Evolutionary conservation across 2,113 vertebrate species (phyloP).

Genomic region (Maccullochella peelii): DNA sequence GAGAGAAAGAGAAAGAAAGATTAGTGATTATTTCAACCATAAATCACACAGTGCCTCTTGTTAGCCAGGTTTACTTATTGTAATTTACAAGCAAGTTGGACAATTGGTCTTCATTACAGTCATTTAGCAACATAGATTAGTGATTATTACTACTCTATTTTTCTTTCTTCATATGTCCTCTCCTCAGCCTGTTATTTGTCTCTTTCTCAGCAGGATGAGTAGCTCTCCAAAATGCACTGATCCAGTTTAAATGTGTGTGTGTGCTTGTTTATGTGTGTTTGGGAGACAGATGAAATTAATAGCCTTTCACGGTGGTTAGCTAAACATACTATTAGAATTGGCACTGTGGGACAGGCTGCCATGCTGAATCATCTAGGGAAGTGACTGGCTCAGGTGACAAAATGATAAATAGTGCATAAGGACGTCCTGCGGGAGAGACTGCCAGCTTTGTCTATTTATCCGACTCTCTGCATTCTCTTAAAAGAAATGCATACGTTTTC

Average conservation of each 20-base stretch:
- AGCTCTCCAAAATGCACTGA: constrained; percentile 40
- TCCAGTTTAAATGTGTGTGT: constrained; percentile 36
- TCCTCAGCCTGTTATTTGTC: constrained; percentile 40
- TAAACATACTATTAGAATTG: constrained; percentile 66
- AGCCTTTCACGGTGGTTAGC: constrained; percentile 64
- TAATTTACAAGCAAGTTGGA: constrained; percentile 52
- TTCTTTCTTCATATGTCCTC: constrained; percentile 22
- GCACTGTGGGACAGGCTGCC: constrained; percentile 55
- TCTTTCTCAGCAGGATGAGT: constrained; percentile 49
- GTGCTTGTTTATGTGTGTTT: constrained; percentile 30
- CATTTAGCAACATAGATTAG: constrained; percentile 56
- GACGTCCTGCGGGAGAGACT: constrained; percentile 49
- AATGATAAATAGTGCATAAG: constrained; percentile 48
- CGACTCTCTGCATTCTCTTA: background rate
- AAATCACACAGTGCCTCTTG: constrained; percentile 55
- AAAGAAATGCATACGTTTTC: background rate
- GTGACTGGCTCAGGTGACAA: constrained; percentile 47
- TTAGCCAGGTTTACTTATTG: constrained; percentile 48
- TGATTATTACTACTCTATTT: constrained; percentile 47
- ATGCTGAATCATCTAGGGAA: constrained; percentile 57
- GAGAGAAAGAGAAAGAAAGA: constrained; percentile 50
- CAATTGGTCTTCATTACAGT: constrained; percentile 67
- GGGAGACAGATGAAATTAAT: constrained; percentile 65
- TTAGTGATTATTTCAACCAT: constrained; percentile 55
- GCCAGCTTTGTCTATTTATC: constrained; percentile 31